These are phyloP conservation scores for Ceyx melanurus DNA, from an alignment of 2,113 vertebrate genomes.

Conservation along the genomic window DNA sequence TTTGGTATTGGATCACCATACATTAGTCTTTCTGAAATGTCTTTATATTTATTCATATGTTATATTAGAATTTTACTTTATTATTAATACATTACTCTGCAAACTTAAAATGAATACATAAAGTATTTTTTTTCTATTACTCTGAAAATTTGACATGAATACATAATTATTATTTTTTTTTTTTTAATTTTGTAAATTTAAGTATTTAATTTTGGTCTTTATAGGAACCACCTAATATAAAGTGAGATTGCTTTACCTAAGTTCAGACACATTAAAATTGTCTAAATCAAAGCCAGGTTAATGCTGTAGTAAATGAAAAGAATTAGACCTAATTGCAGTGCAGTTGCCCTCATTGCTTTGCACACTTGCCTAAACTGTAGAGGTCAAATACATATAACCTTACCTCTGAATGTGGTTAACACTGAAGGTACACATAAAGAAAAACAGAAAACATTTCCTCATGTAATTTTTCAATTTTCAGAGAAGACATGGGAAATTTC, in stretches of 20 bases:
- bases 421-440: neutral
- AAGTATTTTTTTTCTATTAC: neutral
- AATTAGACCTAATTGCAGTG: neutral
- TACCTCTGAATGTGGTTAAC: neutral
- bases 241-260: neutral
- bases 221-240: neutral
- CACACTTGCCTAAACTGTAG: neutral
- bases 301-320: neutral
- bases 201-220: neutral
- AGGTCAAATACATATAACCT: neutral
- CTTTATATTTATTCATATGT: neutral
- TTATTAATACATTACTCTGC: neutral
- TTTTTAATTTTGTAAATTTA: neutral
- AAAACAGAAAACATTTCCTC: neutral
- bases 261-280: neutral
- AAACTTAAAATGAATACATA: neutral
- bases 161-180: neutral
- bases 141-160: neutral
- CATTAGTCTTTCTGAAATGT: neutral
- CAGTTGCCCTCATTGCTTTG: neutral
- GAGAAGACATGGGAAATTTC: neutral
- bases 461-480: neutral
- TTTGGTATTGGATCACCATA: neutral
- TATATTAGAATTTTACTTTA: neutral
- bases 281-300: neutral